phyloP scores from a whole-genome alignment of 1,140 invertebrate species.

The Oncopeltus fasciatus region DNA sequence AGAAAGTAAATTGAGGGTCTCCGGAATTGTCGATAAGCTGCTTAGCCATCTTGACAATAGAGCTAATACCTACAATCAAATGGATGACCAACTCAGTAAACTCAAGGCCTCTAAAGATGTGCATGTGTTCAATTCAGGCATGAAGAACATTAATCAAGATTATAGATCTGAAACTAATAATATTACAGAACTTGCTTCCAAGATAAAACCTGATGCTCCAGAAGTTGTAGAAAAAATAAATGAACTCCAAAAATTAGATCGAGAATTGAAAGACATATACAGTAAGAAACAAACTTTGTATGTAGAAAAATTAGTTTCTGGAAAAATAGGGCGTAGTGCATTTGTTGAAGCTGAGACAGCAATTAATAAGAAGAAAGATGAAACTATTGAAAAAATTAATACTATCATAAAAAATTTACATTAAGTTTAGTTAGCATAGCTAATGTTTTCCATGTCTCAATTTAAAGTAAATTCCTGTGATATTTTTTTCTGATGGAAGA shows the following conservation, averaged over 20 bases:
- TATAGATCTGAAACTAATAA: slow-evolving; percentile 44
- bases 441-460: not conserved
- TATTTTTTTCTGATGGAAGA: no score
- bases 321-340: slow-evolving; percentile 46
- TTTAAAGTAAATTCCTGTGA: no score
- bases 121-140: slow-evolving; percentile 32
- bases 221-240: slow-evolving; percentile 47
- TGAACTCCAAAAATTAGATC: slow-evolving; percentile 48
- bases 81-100: slow-evolving; percentile 47
- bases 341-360: slow-evolving; percentile 46
- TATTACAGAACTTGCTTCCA: slow-evolving; percentile 40
- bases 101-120: slow-evolving; percentile 49
- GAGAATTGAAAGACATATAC: slow-evolving; percentile 35
- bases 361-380: slow-evolving; percentile 47
- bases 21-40: slow-evolving; percentile 39
- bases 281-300: slow-evolving; percentile 38
- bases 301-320: slow-evolving; percentile 49
- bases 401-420: slow-evolving; percentile 36
- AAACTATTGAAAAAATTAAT: slow-evolving; percentile 51
- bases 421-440: slow-evolving; percentile 9
- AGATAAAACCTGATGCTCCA: slow-evolving; percentile 45
- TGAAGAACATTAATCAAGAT: slow-evolving; percentile 47
- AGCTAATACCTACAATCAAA: slow-evolving; percentile 43
- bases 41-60: slow-evolving; percentile 45
- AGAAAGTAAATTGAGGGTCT: slow-evolving; percentile 39